Base-by-base conservation (phyloP, 2,888 invertebrate genomes). In the Lithophane semibrunnea region DNA sequence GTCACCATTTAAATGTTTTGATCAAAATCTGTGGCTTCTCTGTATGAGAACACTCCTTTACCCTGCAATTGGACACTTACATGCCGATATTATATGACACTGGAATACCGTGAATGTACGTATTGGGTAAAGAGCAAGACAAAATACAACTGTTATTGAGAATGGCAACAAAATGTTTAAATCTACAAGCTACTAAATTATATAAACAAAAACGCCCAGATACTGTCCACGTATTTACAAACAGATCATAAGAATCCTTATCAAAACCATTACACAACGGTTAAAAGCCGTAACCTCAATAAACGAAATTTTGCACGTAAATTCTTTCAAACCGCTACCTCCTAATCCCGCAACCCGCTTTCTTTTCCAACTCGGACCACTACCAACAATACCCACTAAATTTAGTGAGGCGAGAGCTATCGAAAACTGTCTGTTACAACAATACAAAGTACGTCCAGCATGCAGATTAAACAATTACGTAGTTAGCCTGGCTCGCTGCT, bases 361-460 rank as follows among this genome's bases (percentile, higher is more conserved):
- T 10, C n/a, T 64, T 70, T 44, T 66, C 0, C 8, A 75, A 75
- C 80, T 88, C 80, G 58, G 1, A 69, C 89, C 84, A 79, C 9
- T 13, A 37, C 24, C 66, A 75, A 75, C 72, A 81, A 84, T 80
- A 84, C 79, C 80, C 80, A 80, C 77, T 77, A 89, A 87, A 91
- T 89, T 85, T 79, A 87, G 83, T 86, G 82, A 82, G 79, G 84
- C 83, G 85, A 88, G 84, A 90, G 81, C 89, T 88, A 91, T 91
- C 87, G 90, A 90, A 91, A 89, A 89, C 90, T 91, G 89, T 87
- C 90, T 85, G 86, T 88, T 88, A 88, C 84, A 87, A 88, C 85
- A 86, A 82, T 82, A 87, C 85, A 86, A 82, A 88, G 82, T 82
- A 82, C 75, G 73, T 68, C 80, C 67, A 86, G 84, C 70, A 83